A percentile compares a stretch with the other conserved stretches of the same genome.
Conservation (phyloP, 2,888 invertebrate genomes). For the Thereva unica region DNA sequence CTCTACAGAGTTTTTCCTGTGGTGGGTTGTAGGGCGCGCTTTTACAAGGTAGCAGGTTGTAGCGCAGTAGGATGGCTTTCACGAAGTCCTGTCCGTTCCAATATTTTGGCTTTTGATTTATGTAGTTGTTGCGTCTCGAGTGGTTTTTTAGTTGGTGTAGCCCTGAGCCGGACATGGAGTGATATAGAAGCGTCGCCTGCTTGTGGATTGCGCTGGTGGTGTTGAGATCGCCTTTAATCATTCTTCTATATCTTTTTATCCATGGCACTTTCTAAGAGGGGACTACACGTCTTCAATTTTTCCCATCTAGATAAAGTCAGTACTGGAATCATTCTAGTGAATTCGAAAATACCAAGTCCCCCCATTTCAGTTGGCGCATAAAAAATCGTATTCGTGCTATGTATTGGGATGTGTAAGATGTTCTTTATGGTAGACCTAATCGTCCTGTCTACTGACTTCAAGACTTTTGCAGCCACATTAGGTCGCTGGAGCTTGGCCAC, state of each 20-base stretch:
- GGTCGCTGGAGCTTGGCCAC: background rate
- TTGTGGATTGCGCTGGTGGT: background rate
- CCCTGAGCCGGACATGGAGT: background rate
- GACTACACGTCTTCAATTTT: background rate
- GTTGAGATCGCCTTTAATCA: background rate
- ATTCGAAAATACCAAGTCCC: background rate
- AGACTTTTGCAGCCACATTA: background rate
- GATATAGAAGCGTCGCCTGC: background rate
- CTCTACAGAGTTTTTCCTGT: background rate
- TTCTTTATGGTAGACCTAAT: background rate
- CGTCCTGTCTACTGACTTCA: background rate
- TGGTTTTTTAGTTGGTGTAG: background rate
- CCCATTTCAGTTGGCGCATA: background rate
- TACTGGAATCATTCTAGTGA: background rate
- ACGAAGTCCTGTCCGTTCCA: no score
- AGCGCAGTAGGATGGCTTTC: conserved; percentile 3
- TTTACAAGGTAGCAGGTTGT: background rate
- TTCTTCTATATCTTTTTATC: background rate
- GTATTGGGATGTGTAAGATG: background rate
- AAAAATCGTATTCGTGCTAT: background rate
- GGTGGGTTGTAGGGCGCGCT: background rate
- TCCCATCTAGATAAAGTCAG: background rate
- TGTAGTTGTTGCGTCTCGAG: background rate
- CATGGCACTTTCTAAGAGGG: background rate
- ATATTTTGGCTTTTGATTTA: background rate